A percentile compares a stretch with the other conserved stretches of the same genome.
phyloP scores from a whole-genome alignment of 1,140 invertebrate species.

The Drosophila hydei region DNA sequence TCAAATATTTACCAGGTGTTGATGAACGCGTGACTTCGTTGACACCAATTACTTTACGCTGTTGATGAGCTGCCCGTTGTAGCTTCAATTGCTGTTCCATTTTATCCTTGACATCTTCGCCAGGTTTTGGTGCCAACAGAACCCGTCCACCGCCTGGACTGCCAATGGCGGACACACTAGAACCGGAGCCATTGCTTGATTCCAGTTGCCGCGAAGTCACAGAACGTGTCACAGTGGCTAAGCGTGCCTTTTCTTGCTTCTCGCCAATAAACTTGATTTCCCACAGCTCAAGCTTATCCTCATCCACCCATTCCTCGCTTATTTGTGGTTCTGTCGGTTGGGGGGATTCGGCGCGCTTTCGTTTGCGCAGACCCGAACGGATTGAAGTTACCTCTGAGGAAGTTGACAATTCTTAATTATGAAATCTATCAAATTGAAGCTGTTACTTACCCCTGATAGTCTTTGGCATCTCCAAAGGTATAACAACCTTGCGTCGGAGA shows the following conservation, averaged over 20 bases:
- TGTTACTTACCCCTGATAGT: conserved; percentile 90
- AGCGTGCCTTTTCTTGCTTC: conserved; percentile 88
- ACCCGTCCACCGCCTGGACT: conserved; percentile 61
- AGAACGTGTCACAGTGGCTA: conserved; percentile 89
- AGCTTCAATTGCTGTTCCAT: conserved; percentile 94
- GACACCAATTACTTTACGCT: conserved; percentile 85
- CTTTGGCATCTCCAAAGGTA: conserved; percentile 96
- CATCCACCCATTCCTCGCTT: conserved; percentile 97
- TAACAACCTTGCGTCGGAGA: conserved; percentile 95
- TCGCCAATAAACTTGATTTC: conserved; percentile 98
- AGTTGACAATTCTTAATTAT: background rate
- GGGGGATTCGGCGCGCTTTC: conserved; percentile 95
- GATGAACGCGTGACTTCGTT: conserved; percentile 47
- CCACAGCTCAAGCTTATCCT: conserved; percentile 98
- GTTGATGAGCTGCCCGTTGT: conserved; percentile 93
- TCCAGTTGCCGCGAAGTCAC: conserved; percentile 83
- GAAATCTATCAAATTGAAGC: background rate
- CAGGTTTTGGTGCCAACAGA: conserved; percentile 52
- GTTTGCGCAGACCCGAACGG: conserved; percentile 95
- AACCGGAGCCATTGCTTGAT: conserved; percentile 30
- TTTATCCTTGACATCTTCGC: conserved; percentile 94
- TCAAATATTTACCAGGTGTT: conserved; percentile 53
- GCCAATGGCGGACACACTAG: conserved; percentile 30
- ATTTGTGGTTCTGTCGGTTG: conserved; percentile 95
- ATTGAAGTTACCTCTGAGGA: conserved; percentile 94